These are phyloP conservation scores for Temnothorax longispinosus DNA, from an alignment of 1,140 invertebrate genomes.

Conservation along the genomic window DNA sequence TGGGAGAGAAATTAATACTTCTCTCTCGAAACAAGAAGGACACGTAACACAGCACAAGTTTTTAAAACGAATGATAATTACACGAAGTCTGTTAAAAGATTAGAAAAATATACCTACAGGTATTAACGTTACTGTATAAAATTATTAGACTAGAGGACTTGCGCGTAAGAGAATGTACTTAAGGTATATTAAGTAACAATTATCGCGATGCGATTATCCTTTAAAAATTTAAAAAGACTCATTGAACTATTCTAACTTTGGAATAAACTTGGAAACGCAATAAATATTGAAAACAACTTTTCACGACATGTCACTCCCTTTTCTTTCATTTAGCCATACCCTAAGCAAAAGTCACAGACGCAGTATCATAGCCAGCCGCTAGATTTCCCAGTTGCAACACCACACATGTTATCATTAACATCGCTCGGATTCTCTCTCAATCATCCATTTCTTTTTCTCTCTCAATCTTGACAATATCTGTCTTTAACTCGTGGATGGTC, in stretches of 20 bases:
- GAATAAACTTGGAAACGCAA: constrained; percentile 22
- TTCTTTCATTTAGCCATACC: constrained; percentile 14
- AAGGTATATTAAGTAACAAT: background rate
- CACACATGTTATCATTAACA: background rate
- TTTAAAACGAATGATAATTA: constrained; percentile 1
- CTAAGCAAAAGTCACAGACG: constrained; percentile 27
- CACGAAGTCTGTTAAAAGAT: background rate
- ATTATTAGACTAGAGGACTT: constrained; percentile 4
- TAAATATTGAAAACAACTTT: constrained; percentile 15
- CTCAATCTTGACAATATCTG: background rate
- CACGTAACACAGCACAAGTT: background rate
- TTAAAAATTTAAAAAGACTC: background rate
- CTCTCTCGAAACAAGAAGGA: constrained; percentile 17
- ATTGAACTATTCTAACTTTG: background rate
- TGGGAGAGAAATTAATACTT: background rate
- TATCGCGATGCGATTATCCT: background rate
- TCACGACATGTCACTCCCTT: background rate
- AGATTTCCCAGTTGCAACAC: constrained; percentile 13
- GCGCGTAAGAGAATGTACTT: background rate
- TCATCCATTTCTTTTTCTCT: constrained; percentile 41
- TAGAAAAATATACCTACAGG: constrained; percentile 31
- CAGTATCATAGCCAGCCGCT: background rate
- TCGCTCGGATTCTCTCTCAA: constrained; percentile 24
- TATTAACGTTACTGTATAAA: constrained; percentile 11
- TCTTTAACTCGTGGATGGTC: constrained; percentile 28